Percentiles rank a stretch among this genome's conserved stretches.
Conservation (phyloP, 1,140 invertebrate species). For the Fopius arisanus region DNA sequence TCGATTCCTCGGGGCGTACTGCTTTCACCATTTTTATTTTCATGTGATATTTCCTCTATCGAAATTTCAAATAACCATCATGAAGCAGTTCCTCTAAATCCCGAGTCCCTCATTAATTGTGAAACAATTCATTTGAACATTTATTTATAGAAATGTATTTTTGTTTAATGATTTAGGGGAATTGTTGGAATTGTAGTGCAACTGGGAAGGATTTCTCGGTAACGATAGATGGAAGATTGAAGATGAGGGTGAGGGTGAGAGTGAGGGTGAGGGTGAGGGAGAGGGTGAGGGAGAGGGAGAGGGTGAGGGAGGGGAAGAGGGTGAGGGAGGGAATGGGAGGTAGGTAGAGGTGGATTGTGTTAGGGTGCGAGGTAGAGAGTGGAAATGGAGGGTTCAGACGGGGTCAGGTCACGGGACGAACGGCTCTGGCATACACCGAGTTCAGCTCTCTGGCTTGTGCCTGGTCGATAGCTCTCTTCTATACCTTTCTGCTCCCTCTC, state of each 20-base stretch:
- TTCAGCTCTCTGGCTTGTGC: background rate
- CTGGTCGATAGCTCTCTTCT: slow-evolving; percentile 17
- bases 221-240: slow-evolving; percentile 8
- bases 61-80: too few species aligned
- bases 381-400: slow-evolving; percentile 58
- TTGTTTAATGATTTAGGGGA: slow-evolving; percentile 35
- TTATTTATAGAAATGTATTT: background rate
- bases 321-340: slow-evolving; percentile 29
- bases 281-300: slow-evolving; percentile 36
- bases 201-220: background rate
- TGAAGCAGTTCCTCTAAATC: too few species aligned
- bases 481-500: background rate
- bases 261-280: slow-evolving; percentile 22
- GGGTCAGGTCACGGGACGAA: slow-evolving; percentile 64
- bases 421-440: slow-evolving; percentile 15
- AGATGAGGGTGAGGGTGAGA: slow-evolving; percentile 21
- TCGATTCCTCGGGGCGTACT: background rate
- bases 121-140: background rate
- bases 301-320: slow-evolving; percentile 27
- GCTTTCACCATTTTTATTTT: background rate
- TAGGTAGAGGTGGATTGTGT: slow-evolving; percentile 48
- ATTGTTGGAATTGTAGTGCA: slow-evolving; percentile 39
- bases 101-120: background rate
- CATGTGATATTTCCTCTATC: too few species aligned
- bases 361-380: slow-evolving; percentile 43